Base-by-base conservation (phyloP, 1,140 invertebrate genomes). In the Solenopsis invicta region DNA sequence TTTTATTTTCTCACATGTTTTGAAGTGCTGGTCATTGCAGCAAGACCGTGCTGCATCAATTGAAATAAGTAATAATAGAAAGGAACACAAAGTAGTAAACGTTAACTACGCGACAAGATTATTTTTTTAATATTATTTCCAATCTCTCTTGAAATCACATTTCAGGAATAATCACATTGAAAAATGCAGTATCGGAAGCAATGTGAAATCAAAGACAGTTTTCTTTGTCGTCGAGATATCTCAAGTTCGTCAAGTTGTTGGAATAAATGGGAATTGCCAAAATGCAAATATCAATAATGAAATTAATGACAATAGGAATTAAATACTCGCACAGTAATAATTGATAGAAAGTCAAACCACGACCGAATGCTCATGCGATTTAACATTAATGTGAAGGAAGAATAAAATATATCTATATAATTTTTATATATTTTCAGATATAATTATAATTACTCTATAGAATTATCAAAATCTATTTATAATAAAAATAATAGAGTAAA, bases 221-320 rank as follows among this genome's bases (percentile, higher is more conserved):
- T 29, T 29, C 29, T 45, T 69, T 62, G 82, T 18, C 50, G 13
- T 8, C 45, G 76, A 90, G 86, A 86, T 89, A 89, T 87, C 87
- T 91, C 86, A 87, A 82, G 84, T 90, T 88, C 71, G 82, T 87
- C 16, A 89, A 62, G n/a, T 80, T 72, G 52, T 76, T 69, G 24
- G 4, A 88, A 67, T 93, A 94, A 94, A 94, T 93, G 93, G 85
- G 90, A 94, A 94, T 93, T 94, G 91, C 91, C 91, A 92, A 89
- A 90, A 61, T 12, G 56, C 61, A 74, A 18, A 1, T 54, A 37
- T 54, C 12, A 89, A 61, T 75, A 59, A 18, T 56, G 52, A 88
- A 66, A 67, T 66, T 66, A 0, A 82, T 50, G 21, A 86, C 21
- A 81, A 71, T 41, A 54, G 10, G 34, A 21, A 10, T 71, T 72